Percentiles rank a stretch among this genome's conserved stretches.
phyloP scores from a whole-genome alignment of 2,888 invertebrate species.

The Acanthoscelides obtectus region DNA sequence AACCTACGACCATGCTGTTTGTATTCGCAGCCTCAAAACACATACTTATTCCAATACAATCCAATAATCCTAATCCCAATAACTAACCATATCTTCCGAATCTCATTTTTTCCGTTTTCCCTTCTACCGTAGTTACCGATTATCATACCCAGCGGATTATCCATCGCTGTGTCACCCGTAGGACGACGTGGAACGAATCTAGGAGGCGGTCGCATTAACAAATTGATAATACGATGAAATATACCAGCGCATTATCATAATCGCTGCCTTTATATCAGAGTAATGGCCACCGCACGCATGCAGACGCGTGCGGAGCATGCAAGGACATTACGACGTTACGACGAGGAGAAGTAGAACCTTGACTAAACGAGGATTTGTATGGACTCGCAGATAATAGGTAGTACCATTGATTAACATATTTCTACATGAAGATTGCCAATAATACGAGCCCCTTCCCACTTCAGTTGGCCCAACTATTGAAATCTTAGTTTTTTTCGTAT shows the following conservation, averaged over 20 bases:
- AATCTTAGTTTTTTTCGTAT: too few species aligned
- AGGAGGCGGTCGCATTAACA: constrained; percentile 15
- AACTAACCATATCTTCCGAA: not conserved
- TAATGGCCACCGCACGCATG: constrained; percentile 16
- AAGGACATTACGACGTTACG: too few species aligned
- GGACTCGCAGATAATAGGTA: too few species aligned
- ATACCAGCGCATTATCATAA: constrained; percentile 22
- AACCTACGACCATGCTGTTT: too few species aligned
- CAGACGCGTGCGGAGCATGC: not conserved
- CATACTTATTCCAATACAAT: not conserved
- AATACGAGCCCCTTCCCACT: too few species aligned
- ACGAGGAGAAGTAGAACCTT: too few species aligned
- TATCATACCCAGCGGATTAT: not conserved
- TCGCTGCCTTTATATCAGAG: constrained; percentile 18
- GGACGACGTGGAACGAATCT: constrained; percentile 1
- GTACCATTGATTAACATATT: too few species aligned
- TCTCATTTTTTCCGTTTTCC: not conserved
- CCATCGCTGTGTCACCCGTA: not conserved
- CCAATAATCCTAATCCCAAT: not conserved
- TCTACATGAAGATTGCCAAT: too few species aligned
- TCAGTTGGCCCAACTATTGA: too few species aligned
- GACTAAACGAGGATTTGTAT: too few species aligned
- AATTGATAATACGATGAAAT: constrained; percentile 26
- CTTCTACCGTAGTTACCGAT: not conserved
- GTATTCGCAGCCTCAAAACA: too few species aligned